Evolutionary conservation across 2,797 vertebrate genomes (phyloP), one percentile per base, ranked within the genome.

Genomic region (Clarias laeviceps): DNA sequence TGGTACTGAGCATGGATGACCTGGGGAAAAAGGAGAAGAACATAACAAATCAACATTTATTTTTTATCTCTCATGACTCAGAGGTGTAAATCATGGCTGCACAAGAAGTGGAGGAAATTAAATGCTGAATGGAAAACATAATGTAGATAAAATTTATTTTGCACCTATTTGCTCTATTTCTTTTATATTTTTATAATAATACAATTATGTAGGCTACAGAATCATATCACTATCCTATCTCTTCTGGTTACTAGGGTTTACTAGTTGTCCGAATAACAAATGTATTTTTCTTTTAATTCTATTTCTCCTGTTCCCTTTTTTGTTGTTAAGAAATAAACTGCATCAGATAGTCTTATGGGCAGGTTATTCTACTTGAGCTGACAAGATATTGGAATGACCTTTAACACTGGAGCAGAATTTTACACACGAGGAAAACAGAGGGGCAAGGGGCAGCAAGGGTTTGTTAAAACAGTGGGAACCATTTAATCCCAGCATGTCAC

Each of bases 1-100:
- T 99, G 97, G 93, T 98, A 99, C 84, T 99, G 97, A 76, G 97
- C 94, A 1, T 97, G 95, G 0, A 95, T 97, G 91, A 99, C 94
- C 98, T 99, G 92, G 0, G 29, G n/a, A 37, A 62, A 64, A 37
- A 66, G 9, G 2, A 11, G 29, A 73, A 40, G 68, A n/a, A n/a
- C n/a, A 79, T 24, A 86, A 24, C 24, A 45, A 37, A 59, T 82
- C 29, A 68, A 80, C 37, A 40, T 62, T 0, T 24, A 40, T n/a
- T 62, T 12, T 40, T 6, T 40, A 40, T 40, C 32, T n/a, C 5
- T 64, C 24, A 64, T 17, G 29, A 59, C 29, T 34, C 18, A 57
- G 54, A 37, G 65, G 62, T 12, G n/a, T 80, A 65, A 24, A 80
- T 17, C 37, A n/a, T 7, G 14, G 77, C 24, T 64, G 11, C 32